Percentiles rank a stretch among this genome's conserved stretches.
These are phyloP conservation scores for Salvelinus fontinalis DNA, from an alignment of 2,113 vertebrate genomes.

Conservation along the genomic window DNA sequence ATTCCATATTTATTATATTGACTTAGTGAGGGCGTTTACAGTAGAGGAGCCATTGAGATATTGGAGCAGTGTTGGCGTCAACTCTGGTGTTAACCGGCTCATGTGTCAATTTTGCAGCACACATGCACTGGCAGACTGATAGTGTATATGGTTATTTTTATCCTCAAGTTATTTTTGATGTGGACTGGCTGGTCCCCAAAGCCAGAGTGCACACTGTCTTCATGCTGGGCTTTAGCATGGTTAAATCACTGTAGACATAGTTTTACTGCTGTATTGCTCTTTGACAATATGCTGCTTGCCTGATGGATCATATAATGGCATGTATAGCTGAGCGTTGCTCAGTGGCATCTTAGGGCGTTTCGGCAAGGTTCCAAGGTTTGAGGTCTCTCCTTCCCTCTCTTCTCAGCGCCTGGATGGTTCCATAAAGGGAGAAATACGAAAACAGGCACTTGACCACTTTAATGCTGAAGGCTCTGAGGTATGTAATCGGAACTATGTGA, in stretches of 20 bases:
- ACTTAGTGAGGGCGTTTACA: conserved; percentile 23
- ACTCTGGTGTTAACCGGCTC: conserved; percentile 44
- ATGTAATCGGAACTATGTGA: conserved; percentile 32
- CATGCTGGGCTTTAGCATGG: conserved; percentile 10
- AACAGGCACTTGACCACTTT: conserved; percentile 98
- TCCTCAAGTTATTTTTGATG: conserved; percentile 72
- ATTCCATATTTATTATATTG: background rate
- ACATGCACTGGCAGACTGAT: conserved; percentile 42
- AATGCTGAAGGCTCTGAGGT: conserved; percentile 99
- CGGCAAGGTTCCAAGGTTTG: conserved; percentile 14
- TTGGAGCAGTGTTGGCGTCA: conserved; percentile 12
- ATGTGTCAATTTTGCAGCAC: conserved; percentile 59
- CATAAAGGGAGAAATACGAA: conserved; percentile 97
- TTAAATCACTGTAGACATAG: background rate
- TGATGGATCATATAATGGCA: background rate
- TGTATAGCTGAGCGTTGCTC: conserved; percentile 11
- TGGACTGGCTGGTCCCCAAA: conserved; percentile 36
- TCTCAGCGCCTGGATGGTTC: conserved; percentile 93
- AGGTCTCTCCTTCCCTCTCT: conserved; percentile 39
- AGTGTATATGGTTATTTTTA: conserved; percentile 81
- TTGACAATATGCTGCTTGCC: background rate
- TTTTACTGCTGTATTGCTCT: background rate
- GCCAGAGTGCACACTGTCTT: conserved; percentile 29
- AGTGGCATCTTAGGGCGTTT: background rate
- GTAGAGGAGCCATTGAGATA: conserved; percentile 5